These are phyloP conservation scores for Orthosia gracilis DNA, from an alignment of 2,888 invertebrate genomes.

Conservation along the genomic window DNA sequence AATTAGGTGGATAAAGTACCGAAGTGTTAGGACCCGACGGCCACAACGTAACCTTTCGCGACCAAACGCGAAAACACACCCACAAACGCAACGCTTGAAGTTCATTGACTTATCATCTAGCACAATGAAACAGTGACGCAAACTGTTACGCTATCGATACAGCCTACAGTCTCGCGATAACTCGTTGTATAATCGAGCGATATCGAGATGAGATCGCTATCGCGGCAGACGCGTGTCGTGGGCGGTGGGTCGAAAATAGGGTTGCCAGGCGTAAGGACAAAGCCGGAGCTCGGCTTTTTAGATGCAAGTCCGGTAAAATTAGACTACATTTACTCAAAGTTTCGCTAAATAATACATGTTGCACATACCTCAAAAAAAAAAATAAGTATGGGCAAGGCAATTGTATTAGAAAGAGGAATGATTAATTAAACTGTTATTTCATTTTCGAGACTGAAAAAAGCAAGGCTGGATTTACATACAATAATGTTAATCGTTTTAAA, in stretches of 20 bases:
- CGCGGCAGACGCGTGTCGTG: conserved; percentile 74
- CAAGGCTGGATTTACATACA: no score
- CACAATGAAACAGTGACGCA: conserved; percentile 74
- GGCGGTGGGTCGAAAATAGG: conserved; percentile 65
- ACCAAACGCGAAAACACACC: conserved; percentile 48
- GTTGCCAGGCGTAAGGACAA: neutral
- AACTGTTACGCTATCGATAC: conserved; percentile 72
- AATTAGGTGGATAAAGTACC: no score
- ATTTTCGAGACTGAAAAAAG: neutral
- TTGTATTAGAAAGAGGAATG: neutral
- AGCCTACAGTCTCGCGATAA: conserved; percentile 73
- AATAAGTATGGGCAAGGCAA: neutral
- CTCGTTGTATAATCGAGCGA: conserved; percentile 80
- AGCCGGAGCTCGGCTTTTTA: neutral
- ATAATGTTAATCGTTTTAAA: neutral
- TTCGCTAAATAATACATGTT: no score
- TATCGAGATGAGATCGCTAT: conserved; percentile 75
- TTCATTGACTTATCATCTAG: conserved; percentile 71
- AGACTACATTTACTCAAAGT: no score
- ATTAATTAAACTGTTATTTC: no score
- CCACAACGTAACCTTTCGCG: conserved; percentile 3
- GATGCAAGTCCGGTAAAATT: no score
- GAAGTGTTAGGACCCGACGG: neutral
- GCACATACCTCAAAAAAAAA: no score
- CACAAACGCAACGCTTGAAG: conserved; percentile 58